A percentile compares a stretch with the other conserved stretches of the same genome.
Evolutionary conservation across 64 coral and sea anemone species (phyloP).

Genomic region (Pocillopora verrucosa): DNA sequence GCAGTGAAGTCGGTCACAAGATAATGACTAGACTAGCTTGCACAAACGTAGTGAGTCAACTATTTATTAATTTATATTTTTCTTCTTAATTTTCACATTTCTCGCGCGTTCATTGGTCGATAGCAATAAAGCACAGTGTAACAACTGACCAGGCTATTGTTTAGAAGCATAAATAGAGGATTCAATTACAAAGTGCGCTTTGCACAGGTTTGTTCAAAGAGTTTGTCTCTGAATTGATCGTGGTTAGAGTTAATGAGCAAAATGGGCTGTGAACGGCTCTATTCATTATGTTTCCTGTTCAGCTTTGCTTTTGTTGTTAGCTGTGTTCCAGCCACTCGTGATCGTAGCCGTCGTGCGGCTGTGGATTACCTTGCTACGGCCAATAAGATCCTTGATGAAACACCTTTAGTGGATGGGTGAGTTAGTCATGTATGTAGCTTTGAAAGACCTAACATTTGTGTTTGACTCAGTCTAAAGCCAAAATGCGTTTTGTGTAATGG

Average conservation of each 20-base stretch:
- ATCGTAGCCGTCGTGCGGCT: not conserved
- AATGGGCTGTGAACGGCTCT: not conserved
- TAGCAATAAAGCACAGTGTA: not conserved
- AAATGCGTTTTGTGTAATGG: not conserved
- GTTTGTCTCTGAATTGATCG: not conserved
- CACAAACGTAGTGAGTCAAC: not conserved
- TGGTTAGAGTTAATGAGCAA: not conserved
- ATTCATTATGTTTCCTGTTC: not conserved
- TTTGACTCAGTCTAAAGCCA: not conserved
- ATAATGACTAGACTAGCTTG: not conserved
- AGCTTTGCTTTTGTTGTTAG: slow-evolving; percentile 20
- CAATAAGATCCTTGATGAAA: not conserved
- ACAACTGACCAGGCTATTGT: not conserved
- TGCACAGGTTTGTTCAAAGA: not conserved
- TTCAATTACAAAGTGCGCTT: not conserved
- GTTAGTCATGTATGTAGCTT: not conserved
- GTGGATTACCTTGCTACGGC: slow-evolving; percentile 19
- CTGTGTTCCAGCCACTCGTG: not conserved
- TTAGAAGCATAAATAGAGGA: not conserved
- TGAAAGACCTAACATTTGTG: not conserved
- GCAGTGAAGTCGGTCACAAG: not conserved
- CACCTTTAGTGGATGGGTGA: slow-evolving; percentile 41
- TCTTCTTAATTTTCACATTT: not conserved
- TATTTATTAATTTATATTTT: not conserved
- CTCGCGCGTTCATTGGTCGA: not conserved